Base-by-base conservation (phyloP, 2,797 vertebrate genomes). In the Botia almorhae region DNA sequence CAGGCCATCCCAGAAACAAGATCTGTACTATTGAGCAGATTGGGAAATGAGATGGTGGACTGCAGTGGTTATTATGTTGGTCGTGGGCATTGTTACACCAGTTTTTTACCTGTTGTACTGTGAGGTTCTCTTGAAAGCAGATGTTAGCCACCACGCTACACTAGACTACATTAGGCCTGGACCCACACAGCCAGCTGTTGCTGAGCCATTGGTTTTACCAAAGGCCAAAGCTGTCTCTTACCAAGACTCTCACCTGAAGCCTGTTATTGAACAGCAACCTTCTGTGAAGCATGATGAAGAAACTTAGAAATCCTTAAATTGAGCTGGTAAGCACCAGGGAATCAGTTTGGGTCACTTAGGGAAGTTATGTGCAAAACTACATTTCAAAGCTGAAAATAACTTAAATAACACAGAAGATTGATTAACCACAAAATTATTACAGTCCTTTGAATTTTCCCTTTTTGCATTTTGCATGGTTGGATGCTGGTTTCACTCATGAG, bases 31-130 rank as follows among this genome's bases (percentile, higher is more conserved):
- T 0, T 98, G 98, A 56, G 97, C 98, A 2, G 98, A 99, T 83
- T 99, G 98, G 97, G 98, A 98, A 69, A 97, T 99, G 92, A 95
- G 98, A 17, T 99, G 97, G 98, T 99, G 96, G 96, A 97, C 95
- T 13, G 98, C 98, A 13, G 98, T 99, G 55, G 96, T 94, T 85
- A 98, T 99, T 83, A 99, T 99, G 98, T 90, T 99, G 81, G 92
- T 99, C 50, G 98, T 99, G 67, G 97, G 96, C 51, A 98, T 99
- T 46, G 87, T 99, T 89, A 98, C 97, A 0, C 98, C 98, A 1
- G 95, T 99, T 67, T 99, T 99, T 93, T 99, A 99, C 88, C 93
- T 99, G 83, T 90, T 99, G 7, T 99, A 99, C 89, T 99, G 98
- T 0, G 97, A 99, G 90, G 96, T 99, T 87, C 93, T 99, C 72